Evolutionary conservation across 2,888 invertebrate species (phyloP), one percentile per base, ranked within the genome.

Genomic region (Margaritifera margaritifera): DNA sequence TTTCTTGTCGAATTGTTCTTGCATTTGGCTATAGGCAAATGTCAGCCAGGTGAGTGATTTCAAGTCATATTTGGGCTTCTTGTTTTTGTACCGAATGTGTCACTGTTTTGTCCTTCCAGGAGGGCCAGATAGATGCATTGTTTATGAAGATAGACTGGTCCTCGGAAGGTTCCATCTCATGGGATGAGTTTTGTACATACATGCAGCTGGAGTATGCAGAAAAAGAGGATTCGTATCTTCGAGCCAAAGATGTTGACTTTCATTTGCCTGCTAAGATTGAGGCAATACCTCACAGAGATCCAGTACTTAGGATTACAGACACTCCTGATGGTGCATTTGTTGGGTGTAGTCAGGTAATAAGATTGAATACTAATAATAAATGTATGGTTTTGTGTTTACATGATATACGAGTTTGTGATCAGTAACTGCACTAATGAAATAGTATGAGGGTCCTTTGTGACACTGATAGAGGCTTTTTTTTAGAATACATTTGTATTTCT

Each of bases 111-210:
- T 50, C 61, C 18, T 75, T 72, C 6, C 74, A 89, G 89, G 86
- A 86, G 67, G 76, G 79, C 24, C 88, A 89, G 77, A 87, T 90
- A 31, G 88, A 89, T 66, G 83, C 87, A 6, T 76, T 90, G 74
- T 90, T 90, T 79, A 87, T 87, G 80, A 90, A 89, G 80, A 90
- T 90, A 55, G 89, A 90, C 80, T 90, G 89, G 88, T 85, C 88
- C 0, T 89, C 88, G 3, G 86, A 88, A 66, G 89, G 89, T 0
- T 72, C 80, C 11, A 89, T 90, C 72, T 86, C 87, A 1, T 90
- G 89, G 90, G 89, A 90, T 80, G 89, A 89, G 77, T 89, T 90
- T 79, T 90, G 90, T 80, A 90, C 89, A 3, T 90, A 89, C 83
- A 89, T 90, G 89, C 90, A 90, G 78, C 81, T 89, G 62, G 89